Percentiles rank a stretch among this genome's conserved stretches.
Evolutionary conservation across 37 sponge, comb jelly and placozoan genomes (phyloP).

Genomic region (Aplysina aerophoba): DNA sequence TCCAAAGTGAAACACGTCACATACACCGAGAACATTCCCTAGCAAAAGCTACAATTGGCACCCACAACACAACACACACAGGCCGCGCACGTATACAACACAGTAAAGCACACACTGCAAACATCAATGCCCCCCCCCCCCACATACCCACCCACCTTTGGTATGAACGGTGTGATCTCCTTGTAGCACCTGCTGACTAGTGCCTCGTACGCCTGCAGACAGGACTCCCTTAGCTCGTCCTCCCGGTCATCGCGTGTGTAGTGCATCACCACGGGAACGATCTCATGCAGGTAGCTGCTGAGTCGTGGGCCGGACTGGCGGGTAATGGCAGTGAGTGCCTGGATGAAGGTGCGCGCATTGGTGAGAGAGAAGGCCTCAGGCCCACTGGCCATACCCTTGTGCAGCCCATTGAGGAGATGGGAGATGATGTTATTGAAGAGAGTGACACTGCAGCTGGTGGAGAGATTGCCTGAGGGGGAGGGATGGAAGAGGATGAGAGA

Average conservation of each 20-base stretch:
- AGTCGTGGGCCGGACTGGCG: conserved; percentile 95
- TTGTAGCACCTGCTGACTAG: conserved; percentile 86
- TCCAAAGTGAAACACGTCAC: too few relatives aligned
- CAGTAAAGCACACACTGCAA: background rate
- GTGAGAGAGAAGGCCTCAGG: conserved; percentile 37
- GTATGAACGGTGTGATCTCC: conserved; percentile 86
- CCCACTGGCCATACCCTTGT: conserved; percentile 26
- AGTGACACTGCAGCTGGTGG: conserved; percentile 49
- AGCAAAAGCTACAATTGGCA: too few relatives aligned
- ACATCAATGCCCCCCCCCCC: too few relatives aligned
- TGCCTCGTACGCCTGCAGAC: conserved; percentile 92
- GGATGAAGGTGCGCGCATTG: conserved; percentile 83
- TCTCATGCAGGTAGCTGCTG: conserved; percentile 62
- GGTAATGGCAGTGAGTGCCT: conserved; percentile 79
- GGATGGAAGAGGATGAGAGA: background rate
- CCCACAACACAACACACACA: too few relatives aligned
- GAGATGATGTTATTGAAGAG: conserved; percentile 66
- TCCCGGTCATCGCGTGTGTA: conserved; percentile 76
- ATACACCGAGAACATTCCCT: too few relatives aligned
- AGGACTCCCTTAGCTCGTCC: conserved; percentile 94
- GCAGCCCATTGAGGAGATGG: conserved; percentile 51
- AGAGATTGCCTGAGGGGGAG: conserved; percentile 55
- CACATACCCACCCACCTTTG: conserved; percentile 46
- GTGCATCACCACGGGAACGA: conserved; percentile 84
- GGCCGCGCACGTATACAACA: too few relatives aligned